Evolutionary conservation across 2,888 invertebrate genomes (phyloP), one percentile per base, ranked within the genome.

Genomic region (Caenorhabditis sulstoni): DNA sequence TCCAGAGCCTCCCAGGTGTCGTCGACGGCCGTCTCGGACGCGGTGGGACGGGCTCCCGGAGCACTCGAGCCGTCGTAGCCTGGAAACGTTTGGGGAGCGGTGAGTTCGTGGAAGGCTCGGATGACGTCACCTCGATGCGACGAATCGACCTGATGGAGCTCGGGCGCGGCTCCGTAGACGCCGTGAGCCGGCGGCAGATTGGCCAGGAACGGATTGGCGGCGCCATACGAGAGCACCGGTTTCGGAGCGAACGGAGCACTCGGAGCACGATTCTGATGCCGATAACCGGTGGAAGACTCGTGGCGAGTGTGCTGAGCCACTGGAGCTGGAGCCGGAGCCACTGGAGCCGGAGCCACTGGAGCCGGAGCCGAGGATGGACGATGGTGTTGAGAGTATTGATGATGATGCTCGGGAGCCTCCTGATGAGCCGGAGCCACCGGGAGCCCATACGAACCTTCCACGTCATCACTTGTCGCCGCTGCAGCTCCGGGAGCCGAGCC

Each of bases 1-100:
- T 74, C 73, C 57, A 74, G 23, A n/a, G 73, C 73, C 23, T 74
- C 73, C 73, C 73, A 74, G 9, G 73, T 74, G 44, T 74, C 73
- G 45, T 74, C 64, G 18, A 61, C n/a, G 3, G 55, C 49, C 8
- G 65, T 20, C 22, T 58, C 65, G 14, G 64, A 57, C 35, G 55
- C 62, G 22, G 70, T 18, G 16, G 64, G 62, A 37, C 50, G 23
- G n/a, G 64, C 50, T 2, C 58, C 44, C 5, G 73, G 50, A 3
- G 58, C 50, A n/a, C 64, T 64, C 0, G 62, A 55, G 12, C 62
- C 71, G n/a, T 70, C 70, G 41, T 71, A 71, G 23, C 62, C 71
- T 71, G 62, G 18, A 70, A 71, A 22, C 3, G 7, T 29, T 3
- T 3, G 8, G 20, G 53, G 62, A 47, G 62, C n/a, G n/a, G n/a